These are phyloP conservation scores for Geothlypis trichas DNA, from an alignment of 2,113 vertebrate genomes.

Conservation along the genomic window DNA sequence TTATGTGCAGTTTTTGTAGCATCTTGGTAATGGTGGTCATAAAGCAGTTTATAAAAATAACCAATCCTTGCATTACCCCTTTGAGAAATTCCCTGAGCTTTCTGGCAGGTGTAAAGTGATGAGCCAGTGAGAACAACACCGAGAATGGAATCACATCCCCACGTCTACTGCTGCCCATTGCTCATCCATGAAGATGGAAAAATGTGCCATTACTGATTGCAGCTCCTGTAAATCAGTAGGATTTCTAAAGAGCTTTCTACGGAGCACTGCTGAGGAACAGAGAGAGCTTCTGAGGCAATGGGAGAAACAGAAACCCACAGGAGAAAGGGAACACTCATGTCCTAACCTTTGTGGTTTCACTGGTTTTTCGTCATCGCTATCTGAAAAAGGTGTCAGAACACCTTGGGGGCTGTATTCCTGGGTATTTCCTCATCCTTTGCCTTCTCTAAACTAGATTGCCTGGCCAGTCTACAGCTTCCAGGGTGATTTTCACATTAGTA, in stretches of 20 bases:
- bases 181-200: not conserved
- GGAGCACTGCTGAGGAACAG: not conserved
- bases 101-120: not conserved
- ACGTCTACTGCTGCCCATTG: not conserved
- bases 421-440: not conserved
- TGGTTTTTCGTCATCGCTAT: rapidly evolving
- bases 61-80: not conserved
- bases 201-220: not conserved
- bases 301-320: not conserved
- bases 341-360: not conserved
- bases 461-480: not conserved
- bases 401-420: not conserved
- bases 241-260: not conserved
- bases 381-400: not conserved
- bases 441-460: not conserved
- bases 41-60: slow-evolving; percentile 11
- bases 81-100: not conserved
- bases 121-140: not conserved
- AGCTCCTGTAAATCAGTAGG: not conserved
- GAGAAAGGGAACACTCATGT: not conserved
- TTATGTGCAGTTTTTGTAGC: not conserved
- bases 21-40: not conserved
- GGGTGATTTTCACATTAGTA: not conserved
- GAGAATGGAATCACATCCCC: not conserved
- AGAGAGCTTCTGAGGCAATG: not conserved